Evolutionary conservation across 2,797 vertebrate genomes (phyloP).

Genomic region (Xyrichtys novacula): DNA sequence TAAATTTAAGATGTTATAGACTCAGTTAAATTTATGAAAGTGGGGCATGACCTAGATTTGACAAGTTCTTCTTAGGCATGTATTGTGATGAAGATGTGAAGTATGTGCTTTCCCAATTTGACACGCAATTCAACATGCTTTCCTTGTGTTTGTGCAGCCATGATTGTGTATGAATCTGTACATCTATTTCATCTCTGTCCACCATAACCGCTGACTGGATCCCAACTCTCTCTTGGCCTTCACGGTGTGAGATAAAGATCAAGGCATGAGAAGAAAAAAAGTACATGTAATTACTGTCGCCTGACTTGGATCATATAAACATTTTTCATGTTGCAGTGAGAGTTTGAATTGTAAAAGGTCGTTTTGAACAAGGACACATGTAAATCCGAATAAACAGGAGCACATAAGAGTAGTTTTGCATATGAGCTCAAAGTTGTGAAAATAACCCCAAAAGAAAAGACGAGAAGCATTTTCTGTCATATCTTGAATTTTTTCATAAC

Average conservation of each 20-base stretch:
- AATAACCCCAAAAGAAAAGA: neutral
- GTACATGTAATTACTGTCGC: constrained; percentile 51
- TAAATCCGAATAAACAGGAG: neutral
- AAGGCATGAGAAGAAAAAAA: constrained; percentile 41
- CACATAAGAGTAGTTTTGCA: neutral
- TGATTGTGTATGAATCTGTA: constrained; percentile 24
- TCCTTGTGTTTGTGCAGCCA: constrained; percentile 31
- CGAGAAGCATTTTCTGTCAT: neutral
- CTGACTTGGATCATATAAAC: constrained; percentile 42
- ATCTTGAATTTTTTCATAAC: constrained; percentile 1
- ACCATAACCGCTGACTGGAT: constrained; percentile 10
- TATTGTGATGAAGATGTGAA: neutral
- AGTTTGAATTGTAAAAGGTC: constrained; percentile 5
- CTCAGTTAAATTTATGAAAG: no score
- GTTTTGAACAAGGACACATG: constrained; percentile 8
- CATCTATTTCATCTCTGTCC: constrained; percentile 19
- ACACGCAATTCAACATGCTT: constrained; percentile 36
- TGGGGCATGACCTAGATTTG: no score
- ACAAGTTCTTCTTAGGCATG: no score
- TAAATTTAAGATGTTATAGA: neutral
- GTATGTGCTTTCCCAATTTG: neutral
- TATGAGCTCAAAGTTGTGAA: neutral
- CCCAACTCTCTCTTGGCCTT: constrained; percentile 20
- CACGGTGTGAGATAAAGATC: constrained; percentile 48
- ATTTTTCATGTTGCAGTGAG: neutral